phyloP scores from a whole-genome alignment of 2,797 vertebrate species.

The Sparidentex hasta region DNA sequence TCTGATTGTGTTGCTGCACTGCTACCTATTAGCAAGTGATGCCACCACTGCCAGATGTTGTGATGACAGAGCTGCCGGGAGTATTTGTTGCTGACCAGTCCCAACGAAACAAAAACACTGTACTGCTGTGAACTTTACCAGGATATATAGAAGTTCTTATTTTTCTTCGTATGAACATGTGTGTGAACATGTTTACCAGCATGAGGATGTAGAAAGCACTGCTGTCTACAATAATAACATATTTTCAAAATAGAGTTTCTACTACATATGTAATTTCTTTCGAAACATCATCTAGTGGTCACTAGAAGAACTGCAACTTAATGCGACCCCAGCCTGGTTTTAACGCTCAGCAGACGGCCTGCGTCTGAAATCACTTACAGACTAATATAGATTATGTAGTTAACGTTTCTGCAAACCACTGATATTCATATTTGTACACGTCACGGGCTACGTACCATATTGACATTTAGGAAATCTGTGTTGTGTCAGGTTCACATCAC shows the following conservation, averaged over 20 bases:
- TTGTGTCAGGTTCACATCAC: too few species aligned
- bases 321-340: conserved; percentile 12
- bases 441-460: too few species aligned
- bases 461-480: too few species aligned
- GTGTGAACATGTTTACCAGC: too few species aligned
- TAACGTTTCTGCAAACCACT: too few species aligned
- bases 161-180: not conserved
- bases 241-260: not conserved
- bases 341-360: not conserved
- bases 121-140: conserved; percentile 5
- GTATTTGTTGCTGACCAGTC: conserved; percentile 29
- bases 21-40: conserved; percentile 4
- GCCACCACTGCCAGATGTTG: conserved; percentile 7
- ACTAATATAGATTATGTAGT: too few species aligned
- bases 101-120: not conserved
- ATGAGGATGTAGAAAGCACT: not conserved
- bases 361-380: conserved; percentile 28
- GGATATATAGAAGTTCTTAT: not conserved
- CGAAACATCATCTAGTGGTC: conserved; percentile 22
- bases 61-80: not conserved
- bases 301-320: conserved; percentile 31
- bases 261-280: conserved; percentile 3
- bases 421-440: too few species aligned
- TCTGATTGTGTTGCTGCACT: conserved; percentile 25
- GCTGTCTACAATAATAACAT: not conserved